Percentiles rank a stretch among this genome's conserved stretches.
Evolutionary conservation across 2,888 invertebrate species (phyloP).

Genomic region (Nephrotoma guestfalica): DNA sequence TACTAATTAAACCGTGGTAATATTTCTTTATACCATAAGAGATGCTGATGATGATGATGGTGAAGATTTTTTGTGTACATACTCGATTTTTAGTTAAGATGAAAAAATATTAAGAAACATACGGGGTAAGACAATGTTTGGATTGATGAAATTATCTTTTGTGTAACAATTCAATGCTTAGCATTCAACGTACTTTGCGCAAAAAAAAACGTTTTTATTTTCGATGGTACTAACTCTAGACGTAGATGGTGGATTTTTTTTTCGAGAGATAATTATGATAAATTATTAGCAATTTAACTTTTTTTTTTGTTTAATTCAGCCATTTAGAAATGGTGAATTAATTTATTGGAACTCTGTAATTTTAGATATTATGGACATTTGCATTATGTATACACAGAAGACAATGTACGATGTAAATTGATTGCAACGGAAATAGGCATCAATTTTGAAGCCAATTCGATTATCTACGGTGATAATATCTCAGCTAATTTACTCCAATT

Average conservation of each 20-base stretch:
- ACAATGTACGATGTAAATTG: background rate
- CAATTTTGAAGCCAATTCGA: background rate
- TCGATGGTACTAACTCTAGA: background rate
- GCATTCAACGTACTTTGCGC: background rate
- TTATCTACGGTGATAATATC: background rate
- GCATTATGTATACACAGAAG: background rate
- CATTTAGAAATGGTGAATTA: background rate
- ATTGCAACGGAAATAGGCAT: background rate
- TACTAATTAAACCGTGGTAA: conserved; percentile 2
- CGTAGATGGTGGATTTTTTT: background rate
- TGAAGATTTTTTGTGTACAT: background rate
- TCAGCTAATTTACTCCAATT: background rate
- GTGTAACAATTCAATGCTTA: background rate
- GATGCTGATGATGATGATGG: background rate
- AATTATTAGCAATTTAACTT: background rate
- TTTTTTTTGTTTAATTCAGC: background rate
- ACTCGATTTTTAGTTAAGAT: background rate
- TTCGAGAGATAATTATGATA: background rate
- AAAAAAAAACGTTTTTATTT: background rate
- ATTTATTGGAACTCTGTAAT: background rate
- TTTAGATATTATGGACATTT: background rate
- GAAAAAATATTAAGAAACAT: background rate
- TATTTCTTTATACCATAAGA: background rate
- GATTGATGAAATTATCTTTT: background rate
- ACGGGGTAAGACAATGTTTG: background rate